Percentiles rank a stretch among this genome's conserved stretches.
Evolutionary conservation across 1,140 invertebrate species (phyloP).

Genomic region (Spodoptera litura): DNA sequence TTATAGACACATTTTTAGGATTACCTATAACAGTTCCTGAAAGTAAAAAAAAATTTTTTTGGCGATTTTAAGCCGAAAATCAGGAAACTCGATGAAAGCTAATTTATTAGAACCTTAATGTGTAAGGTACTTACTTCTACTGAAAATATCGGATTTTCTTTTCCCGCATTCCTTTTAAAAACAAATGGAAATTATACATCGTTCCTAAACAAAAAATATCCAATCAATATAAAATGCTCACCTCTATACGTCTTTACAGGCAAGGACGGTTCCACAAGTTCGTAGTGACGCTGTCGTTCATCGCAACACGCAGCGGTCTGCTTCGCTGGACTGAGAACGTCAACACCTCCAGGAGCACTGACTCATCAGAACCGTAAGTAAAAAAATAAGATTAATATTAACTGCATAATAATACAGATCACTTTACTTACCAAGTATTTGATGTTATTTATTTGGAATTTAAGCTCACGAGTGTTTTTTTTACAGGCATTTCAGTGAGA

Average conservation of each 20-base stretch:
- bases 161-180: background rate
- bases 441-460: too few relatives aligned
- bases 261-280: conserved; percentile 94
- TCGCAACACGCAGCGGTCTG: conserved; percentile 95
- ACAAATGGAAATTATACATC: too few relatives aligned
- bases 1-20: background rate
- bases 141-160: too few relatives aligned
- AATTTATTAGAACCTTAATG: too few relatives aligned
- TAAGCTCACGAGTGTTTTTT: background rate
- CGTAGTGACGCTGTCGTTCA: conserved; percentile 93
- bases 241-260: conserved; percentile 87
- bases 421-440: too few relatives aligned
- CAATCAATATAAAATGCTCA: conserved; percentile 1
- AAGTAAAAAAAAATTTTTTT: too few relatives aligned
- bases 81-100: too few relatives aligned
- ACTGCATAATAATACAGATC: too few relatives aligned
- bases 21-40: background rate
- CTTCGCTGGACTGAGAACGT: conserved; percentile 93
- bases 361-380: conserved; percentile 89
- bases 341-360: conserved; percentile 78
- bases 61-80: too few relatives aligned
- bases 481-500: conserved; percentile 93
- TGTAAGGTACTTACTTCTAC: too few relatives aligned
- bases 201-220: background rate
- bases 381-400: background rate